Evolutionary conservation across 2,113 vertebrate genomes (phyloP).

Genomic region (Corythornis madagascariensis): DNA sequence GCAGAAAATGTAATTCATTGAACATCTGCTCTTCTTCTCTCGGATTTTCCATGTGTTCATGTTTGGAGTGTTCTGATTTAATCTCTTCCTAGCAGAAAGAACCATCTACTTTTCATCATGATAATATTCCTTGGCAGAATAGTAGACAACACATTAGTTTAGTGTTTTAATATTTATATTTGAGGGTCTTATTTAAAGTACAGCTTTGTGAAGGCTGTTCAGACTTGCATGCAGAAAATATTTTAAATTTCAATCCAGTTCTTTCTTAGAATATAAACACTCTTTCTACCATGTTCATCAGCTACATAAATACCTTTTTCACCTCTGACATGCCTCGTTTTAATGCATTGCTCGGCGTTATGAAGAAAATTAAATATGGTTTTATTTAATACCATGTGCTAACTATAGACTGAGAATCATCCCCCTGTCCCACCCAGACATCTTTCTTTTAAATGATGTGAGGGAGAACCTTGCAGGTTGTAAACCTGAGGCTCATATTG

Average conservation of each 20-base stretch:
- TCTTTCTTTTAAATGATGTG: neutral
- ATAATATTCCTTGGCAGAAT: constrained; percentile 4
- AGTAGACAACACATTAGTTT: neutral
- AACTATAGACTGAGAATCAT: neutral
- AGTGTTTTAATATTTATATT: constrained; percentile 24
- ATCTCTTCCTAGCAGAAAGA: neutral
- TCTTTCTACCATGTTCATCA: neutral
- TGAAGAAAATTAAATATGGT: neutral
- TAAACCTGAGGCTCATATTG: neutral
- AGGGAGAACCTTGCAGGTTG: neutral
- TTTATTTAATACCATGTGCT: neutral
- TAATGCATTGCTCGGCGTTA: neutral
- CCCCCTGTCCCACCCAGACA: neutral
- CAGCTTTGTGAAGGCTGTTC: neutral
- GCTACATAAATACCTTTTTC: neutral
- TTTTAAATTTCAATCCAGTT: constrained; percentile 15
- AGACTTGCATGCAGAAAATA: constrained; percentile 3
- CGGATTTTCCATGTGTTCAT: neutral
- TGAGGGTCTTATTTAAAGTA: constrained; percentile 22
- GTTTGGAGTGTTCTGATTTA: neutral
- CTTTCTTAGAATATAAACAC: neutral
- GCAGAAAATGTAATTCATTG: constrained; percentile 50
- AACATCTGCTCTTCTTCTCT: constrained; percentile 64
- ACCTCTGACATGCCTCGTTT: neutral
- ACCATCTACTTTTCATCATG: neutral